Evolutionary conservation across 1,140 invertebrate genomes (phyloP).

Genomic region (Penaeus japonicus): DNA sequence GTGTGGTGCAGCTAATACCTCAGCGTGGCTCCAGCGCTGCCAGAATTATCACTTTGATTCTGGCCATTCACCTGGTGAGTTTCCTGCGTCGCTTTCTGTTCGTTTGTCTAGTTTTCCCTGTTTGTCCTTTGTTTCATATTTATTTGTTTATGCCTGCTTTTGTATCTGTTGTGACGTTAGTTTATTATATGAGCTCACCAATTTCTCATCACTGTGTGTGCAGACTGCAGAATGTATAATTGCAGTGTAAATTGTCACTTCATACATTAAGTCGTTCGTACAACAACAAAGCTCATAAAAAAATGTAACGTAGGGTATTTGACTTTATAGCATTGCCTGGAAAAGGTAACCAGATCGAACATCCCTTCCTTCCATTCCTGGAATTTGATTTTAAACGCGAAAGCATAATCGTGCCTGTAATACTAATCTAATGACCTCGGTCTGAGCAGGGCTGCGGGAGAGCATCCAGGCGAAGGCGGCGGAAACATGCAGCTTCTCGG

Average conservation of each 20-base stretch:
- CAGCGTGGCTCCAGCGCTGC: conserved; percentile 25
- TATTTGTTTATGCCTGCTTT: neutral
- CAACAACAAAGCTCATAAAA: too few relatives aligned
- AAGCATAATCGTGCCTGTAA: too few relatives aligned
- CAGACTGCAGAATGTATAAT: too few relatives aligned
- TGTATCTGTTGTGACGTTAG: neutral
- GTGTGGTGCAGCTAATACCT: conserved; percentile 24
- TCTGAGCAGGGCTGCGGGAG: neutral
- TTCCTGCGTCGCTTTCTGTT: neutral
- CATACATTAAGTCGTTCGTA: too few relatives aligned
- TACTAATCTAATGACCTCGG: too few relatives aligned
- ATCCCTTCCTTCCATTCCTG: too few relatives aligned
- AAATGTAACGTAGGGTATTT: too few relatives aligned
- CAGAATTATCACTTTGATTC: conserved; percentile 4
- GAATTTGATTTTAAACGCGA: too few relatives aligned
- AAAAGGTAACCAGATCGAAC: too few relatives aligned
- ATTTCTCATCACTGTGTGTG: too few relatives aligned
- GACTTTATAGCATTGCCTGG: too few relatives aligned
- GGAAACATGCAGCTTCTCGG: conserved; percentile 2
- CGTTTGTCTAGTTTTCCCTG: neutral
- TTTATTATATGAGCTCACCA: neutral
- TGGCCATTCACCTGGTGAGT: conserved; percentile 1
- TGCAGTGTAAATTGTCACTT: too few relatives aligned
- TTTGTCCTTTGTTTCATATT: neutral
- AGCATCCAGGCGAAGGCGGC: neutral